A percentile compares a stretch with the other conserved stretches of the same genome.
These are phyloP conservation scores for Cetoscarus ocellatus DNA, from an alignment of 2,797 vertebrate genomes.

Conservation along the genomic window DNA sequence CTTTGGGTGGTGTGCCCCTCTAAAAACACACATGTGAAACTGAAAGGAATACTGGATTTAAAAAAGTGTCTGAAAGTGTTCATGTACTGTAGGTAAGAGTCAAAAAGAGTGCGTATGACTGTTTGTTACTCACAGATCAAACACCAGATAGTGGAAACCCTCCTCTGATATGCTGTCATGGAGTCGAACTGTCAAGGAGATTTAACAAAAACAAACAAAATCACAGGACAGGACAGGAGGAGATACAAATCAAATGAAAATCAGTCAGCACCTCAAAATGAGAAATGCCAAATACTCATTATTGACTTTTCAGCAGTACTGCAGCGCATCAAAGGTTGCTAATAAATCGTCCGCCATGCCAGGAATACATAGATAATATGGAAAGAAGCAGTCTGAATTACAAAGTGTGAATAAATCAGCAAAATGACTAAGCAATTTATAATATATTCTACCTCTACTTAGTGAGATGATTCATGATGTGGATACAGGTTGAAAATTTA, in stretches of 20 bases:
- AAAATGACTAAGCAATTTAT: slow-evolving; percentile 7
- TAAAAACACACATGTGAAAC: not conserved
- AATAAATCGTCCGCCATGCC: not conserved
- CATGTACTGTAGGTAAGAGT: too few species aligned
- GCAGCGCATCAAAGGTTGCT: not conserved
- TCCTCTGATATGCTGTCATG: slow-evolving; percentile 99
- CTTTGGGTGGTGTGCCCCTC: too few species aligned
- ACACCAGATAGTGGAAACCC: slow-evolving; percentile 98
- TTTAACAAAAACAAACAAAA: slow-evolving; percentile 10
- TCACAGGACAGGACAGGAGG: slow-evolving; percentile 6
- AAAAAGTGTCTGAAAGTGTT: not conserved
- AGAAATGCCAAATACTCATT: slow-evolving; percentile 5
- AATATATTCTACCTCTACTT: slow-evolving; percentile 9
- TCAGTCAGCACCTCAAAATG: not conserved
- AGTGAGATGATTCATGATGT: slow-evolving; percentile 17
- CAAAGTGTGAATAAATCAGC: not conserved
- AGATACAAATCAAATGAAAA: slow-evolving; percentile 14
- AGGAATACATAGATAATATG: slow-evolving; percentile 3
- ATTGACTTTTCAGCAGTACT: slow-evolving; percentile 4
- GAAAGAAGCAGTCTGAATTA: not conserved
- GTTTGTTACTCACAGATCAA: slow-evolving; percentile 94
- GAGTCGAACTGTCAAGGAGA: slow-evolving; percentile 89
- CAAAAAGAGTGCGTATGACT: not conserved
- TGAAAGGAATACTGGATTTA: not conserved
- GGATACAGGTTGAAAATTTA: not conserved